These are phyloP conservation scores for Bucorvus abyssinicus DNA, from an alignment of 2,797 vertebrate genomes.

Conservation along the genomic window DNA sequence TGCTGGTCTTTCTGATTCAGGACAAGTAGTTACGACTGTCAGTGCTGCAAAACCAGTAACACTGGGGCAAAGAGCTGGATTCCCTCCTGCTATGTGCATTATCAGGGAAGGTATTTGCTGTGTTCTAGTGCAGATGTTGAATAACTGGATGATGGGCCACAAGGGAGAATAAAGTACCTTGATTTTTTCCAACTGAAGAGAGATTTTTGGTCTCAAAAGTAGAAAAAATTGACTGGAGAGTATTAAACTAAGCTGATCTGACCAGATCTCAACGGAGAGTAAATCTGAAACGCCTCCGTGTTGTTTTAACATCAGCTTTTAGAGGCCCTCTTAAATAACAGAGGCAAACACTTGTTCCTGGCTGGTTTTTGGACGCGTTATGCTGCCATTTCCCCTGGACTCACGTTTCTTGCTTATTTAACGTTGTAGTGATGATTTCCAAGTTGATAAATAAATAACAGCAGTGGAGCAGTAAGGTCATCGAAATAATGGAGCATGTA, in stretches of 20 bases:
- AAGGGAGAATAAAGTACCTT: not conserved
- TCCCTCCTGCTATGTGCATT: not conserved
- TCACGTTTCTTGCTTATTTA: not conserved
- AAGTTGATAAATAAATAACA: constrained; percentile 43
- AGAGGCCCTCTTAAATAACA: not conserved
- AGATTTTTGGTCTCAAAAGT: not conserved
- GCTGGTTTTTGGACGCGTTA: not conserved
- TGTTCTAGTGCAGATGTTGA: not conserved
- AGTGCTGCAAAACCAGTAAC: not conserved
- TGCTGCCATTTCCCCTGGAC: not conserved
- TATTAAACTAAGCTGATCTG: not conserved
- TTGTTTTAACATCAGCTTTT: not conserved
- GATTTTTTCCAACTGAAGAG: not conserved
- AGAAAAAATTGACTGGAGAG: not conserved
- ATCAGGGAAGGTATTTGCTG: not conserved
- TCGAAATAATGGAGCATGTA: not conserved
- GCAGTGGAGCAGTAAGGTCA: not conserved
- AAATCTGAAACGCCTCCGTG: not conserved
- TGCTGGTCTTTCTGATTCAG: not conserved
- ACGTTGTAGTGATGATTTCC: constrained; percentile 28
- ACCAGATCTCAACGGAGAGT: not conserved
- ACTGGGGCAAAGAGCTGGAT: not conserved
- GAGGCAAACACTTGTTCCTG: not conserved
- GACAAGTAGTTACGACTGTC: not conserved
- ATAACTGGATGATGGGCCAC: not conserved